Evolutionary conservation across 2,113 vertebrate species (phyloP), one percentile per base, ranked within the genome.

Genomic region (Brachirus orientalis): DNA sequence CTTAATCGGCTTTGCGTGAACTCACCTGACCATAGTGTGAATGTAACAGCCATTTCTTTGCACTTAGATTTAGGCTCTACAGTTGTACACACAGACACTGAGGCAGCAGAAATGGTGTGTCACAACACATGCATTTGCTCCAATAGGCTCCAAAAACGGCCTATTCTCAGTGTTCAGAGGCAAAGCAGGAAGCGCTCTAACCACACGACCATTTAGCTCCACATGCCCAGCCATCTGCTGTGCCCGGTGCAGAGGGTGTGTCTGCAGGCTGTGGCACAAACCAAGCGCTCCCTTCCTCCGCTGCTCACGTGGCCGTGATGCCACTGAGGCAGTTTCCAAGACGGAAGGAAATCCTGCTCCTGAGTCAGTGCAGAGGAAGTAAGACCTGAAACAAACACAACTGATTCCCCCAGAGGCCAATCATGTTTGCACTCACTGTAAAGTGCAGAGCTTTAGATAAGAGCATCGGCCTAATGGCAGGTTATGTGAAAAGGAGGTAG

Each of bases 171-270:
- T 18, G 16, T 35, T 56, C 9, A 14, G 41, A 9, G 37, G 52
- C 16, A 20, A 22, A 79, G 51, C n/a, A 33, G n/a, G 19, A 14
- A 14, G 11, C 69, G 59, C 53, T 69, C 64, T 67, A 55, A 66
- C 53, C 75, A 69, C 76, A 72, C 16, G 44, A 62, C 52, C 57
- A 56, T 68, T 74, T 67, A 57, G 70, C 71, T 59, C 48, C 43
- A 72, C 70, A 66, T 71, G 67, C 80, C 69, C 74, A 63, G 52
- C 82, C 85, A 88, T 86, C 80, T 90, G 88, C 77, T 69, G 20
- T 69, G 74, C 67, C 81, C 77, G 36, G 47, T 17, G 22, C 57
- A 54, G 69, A 82, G 83, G 85, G 77, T 28, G 86, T 71, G 86
- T 79, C 28, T 37, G 41, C 63, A 44, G 78, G 72, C 79, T 79